Evolutionary conservation across 2,113 vertebrate species (phyloP).

Genomic region (Pangasianodon hypophthalmus): DNA sequence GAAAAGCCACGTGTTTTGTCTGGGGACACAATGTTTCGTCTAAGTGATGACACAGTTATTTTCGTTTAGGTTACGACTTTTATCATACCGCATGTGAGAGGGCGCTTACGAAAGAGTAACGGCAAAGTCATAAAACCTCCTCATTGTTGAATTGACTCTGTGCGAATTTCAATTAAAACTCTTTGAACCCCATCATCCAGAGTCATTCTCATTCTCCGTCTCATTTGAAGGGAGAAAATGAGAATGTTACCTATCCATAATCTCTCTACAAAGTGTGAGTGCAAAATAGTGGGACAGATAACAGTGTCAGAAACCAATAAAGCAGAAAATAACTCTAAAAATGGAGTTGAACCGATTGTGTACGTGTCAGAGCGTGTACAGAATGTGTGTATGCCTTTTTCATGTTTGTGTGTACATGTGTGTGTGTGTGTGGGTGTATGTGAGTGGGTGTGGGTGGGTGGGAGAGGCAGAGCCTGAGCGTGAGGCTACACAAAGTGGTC

Average conservation of each 20-base stretch:
- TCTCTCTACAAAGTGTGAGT: neutral
- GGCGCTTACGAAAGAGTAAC: neutral
- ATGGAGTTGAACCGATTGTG: neutral
- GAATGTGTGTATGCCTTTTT: neutral
- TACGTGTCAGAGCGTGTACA: neutral
- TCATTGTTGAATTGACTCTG: neutral
- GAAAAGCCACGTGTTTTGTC: neutral
- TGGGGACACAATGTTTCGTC: neutral
- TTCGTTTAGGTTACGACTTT: neutral
- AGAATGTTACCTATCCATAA: slow-evolving; percentile 23
- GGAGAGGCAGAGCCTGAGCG: neutral
- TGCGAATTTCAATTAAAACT: neutral
- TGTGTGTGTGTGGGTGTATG: neutral
- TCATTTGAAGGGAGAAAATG: neutral
- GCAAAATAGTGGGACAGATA: neutral
- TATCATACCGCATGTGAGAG: neutral
- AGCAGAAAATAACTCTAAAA: slow-evolving; percentile 16
- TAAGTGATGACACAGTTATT: neutral
- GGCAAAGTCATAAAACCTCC: neutral
- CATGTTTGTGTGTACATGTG: neutral
- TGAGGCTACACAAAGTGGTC: slow-evolving; percentile 5
- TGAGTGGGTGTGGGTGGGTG: neutral
- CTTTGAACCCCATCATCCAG: neutral
- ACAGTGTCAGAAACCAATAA: slow-evolving; percentile 8
- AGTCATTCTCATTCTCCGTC: neutral